Evolutionary conservation across 2,797 vertebrate genomes (phyloP), one percentile per base, ranked within the genome.

Genomic region (Oreochromis grahami): DNA sequence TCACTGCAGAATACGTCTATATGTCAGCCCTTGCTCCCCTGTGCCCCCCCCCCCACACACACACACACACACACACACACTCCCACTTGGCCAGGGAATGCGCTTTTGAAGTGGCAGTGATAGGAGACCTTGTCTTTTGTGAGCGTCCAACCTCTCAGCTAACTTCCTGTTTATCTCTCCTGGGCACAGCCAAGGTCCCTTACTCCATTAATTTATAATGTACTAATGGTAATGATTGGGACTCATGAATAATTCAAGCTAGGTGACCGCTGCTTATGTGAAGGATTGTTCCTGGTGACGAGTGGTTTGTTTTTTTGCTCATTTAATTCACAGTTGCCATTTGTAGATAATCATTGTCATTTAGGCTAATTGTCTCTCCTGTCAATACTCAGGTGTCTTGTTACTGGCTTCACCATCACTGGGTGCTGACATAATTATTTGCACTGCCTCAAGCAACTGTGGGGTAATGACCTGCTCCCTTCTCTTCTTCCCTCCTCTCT

Each of bases 361-460:
- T 95, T 92, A 91, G 86, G 84, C 84, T 93, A 93, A 94, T 92
- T 90, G 94, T 89, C 80, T 88, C 50, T 70, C 88, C 90, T 88
- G 92, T 92, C 91, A 89, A 94, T 93, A 91, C 90, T 92, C 90
- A 32, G 87, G 93, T 93, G 92, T 92, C 92, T 93, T 90, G 91
- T 94, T 92, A 91, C 83, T 29, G 78, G 55, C 79, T 77, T 91
- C 78, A 52, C 83, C 81, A 53, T 92, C 85, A 79, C 78, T 68
- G 84, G 79, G 83, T 70, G 51, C 84, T 90, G 90, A 93, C 90
- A 91, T 80, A 88, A 87, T 89, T 78, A 88, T 93, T 90, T 88
- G 91, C 87, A 86, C 80, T 80, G 87, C 91, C 88, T 84, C 80
- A 29, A 80, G 88, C 83, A 15, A 88, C 53, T 51, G 81, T 72